These are phyloP conservation scores for Gerris buenoi DNA, from an alignment of 1,140 invertebrate species.

Conservation along the genomic window DNA sequence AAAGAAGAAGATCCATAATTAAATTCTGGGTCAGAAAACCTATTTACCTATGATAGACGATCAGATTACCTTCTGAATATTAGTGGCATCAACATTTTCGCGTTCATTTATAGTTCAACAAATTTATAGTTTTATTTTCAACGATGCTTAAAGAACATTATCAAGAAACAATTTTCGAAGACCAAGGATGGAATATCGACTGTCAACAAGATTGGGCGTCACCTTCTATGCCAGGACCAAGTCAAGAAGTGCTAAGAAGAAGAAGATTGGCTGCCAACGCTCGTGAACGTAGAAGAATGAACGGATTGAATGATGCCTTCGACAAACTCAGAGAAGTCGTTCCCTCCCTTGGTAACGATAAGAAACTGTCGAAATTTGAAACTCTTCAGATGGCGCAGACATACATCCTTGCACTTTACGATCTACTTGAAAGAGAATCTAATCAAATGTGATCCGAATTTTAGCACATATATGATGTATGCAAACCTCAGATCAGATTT, in stretches of 20 bases:
- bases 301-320: conserved; percentile 66
- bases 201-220: background rate
- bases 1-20: no score
- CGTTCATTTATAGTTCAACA: no score
- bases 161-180: background rate
- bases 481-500: no score
- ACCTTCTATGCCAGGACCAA: background rate
- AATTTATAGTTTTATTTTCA: no score
- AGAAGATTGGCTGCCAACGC: conserved; percentile 60
- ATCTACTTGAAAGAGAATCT: conserved; percentile 33
- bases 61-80: no score
- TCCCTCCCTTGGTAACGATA: conserved; percentile 55
- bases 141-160: no score
- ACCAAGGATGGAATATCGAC: background rate
- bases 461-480: no score
- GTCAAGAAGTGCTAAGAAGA: conserved; percentile 37
- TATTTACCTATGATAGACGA: no score
- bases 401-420: conserved; percentile 58
- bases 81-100: no score
- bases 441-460: background rate
- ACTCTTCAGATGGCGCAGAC: conserved; percentile 78
- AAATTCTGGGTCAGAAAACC: no score
- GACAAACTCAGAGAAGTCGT: conserved; percentile 65
- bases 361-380: conserved; percentile 73
- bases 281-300: conserved; percentile 62